Evolutionary conservation across 1,140 invertebrate genomes (phyloP), one percentile per base, ranked within the genome.

Genomic region (Centruroides sculpturatus): DNA sequence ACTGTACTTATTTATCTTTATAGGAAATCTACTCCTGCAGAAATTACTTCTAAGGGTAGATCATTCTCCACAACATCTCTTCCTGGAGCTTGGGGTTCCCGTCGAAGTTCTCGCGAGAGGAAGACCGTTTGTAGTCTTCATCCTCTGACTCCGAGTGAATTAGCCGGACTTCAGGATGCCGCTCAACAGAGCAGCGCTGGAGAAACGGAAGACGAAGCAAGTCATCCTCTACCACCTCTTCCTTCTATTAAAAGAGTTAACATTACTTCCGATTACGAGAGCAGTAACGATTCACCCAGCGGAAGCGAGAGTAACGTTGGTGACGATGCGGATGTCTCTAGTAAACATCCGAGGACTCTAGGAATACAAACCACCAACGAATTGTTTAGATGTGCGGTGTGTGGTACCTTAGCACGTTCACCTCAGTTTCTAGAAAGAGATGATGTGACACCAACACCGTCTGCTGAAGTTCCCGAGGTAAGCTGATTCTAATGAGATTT

Each of bases 251-350:
- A 58, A 55, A 65, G 71, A 47, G 58, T 70, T 48, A 69, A 73
- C 64, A 70, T 74, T 48, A 76, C 74, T 7, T 76, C 76, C 4
- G 76, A 77, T 63, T 77, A 77, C 61, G 76, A 77, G 64, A 75
- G 73, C 65, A 62, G 60, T 41, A 76, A 71, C 64, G 75, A 77
- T 64, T 76, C 74, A 10, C 75, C 75, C 3, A 75, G 71, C 62
- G 74, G 71, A 63, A 76, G 74, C 41, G 69, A 70, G 41, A 64
- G 61, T 36, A 41, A 41, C 41, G 41, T 41, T 8, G 41, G 41
- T 41, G 41, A 41, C 41, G 41, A 41, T 41, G 5, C 41, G 0
- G 41, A 41, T 41, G 41, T 41, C 3, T 41, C 41, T 8, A 41
- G 41, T 41, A 41, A 41, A 41, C 41, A 41, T 41, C 41, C 41